These are phyloP conservation scores for Avahi laniger DNA, from an alignment of 2,797 vertebrate genomes.

Conservation along the genomic window DNA sequence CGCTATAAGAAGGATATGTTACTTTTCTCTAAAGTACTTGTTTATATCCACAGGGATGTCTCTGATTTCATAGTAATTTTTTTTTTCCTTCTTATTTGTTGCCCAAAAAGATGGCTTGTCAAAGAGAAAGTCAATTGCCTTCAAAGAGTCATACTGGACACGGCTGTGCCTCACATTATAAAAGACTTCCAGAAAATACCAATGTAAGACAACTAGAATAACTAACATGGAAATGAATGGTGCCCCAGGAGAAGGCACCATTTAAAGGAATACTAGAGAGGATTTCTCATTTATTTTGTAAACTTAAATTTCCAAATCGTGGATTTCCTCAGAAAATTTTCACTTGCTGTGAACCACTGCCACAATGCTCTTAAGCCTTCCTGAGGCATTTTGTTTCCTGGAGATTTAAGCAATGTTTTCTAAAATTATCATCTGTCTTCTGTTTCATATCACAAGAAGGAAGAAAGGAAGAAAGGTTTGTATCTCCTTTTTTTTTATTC, in stretches of 20 bases:
- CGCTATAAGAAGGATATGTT: background rate
- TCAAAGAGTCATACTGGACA: background rate
- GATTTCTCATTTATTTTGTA: background rate
- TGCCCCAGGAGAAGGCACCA: background rate
- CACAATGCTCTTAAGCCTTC: background rate
- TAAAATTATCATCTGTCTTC: conserved; percentile 47
- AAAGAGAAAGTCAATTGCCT: conserved; percentile 38
- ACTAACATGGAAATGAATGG: fast-evolving
- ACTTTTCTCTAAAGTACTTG: conserved; percentile 36
- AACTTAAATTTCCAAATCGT: conserved; percentile 19
- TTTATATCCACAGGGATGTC: conserved; percentile 34
- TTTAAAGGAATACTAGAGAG: background rate
- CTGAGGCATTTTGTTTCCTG: background rate
- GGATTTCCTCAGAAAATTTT: background rate
- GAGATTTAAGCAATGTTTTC: conserved; percentile 1
- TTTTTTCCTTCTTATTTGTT: background rate
- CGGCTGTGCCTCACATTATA: fast-evolving
- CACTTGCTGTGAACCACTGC: background rate
- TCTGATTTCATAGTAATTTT: conserved; percentile 42
- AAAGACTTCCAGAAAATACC: background rate
- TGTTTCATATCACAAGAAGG: background rate
- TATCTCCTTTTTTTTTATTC: conserved; percentile 34
- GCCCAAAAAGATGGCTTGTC: conserved; percentile 34
- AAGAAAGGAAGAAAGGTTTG: background rate
- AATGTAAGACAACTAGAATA: background rate